A percentile compares a stretch with the other conserved stretches of the same genome.
Conservation (phyloP, 1,140 invertebrate genomes). For the Babylonia areolata region DNA sequence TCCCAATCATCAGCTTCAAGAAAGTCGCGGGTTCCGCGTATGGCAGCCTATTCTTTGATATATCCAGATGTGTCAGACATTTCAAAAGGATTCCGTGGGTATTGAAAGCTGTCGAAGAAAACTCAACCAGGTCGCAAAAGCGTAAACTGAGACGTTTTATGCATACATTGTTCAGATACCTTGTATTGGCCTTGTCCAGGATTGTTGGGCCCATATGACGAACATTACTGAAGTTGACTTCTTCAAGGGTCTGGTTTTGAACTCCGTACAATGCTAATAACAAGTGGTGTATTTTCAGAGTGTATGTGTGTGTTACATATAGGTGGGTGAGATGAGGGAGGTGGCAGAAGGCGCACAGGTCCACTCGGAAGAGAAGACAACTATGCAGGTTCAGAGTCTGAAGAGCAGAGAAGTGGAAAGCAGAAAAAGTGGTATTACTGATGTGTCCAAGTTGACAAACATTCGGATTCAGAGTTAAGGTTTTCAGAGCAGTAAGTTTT, state of each 20-base stretch:
- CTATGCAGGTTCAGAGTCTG: background rate
- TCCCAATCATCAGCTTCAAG: background rate
- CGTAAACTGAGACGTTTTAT: background rate
- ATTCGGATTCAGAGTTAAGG: background rate
- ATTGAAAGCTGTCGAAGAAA: background rate
- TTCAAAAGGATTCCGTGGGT: background rate
- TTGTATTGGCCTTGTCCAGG: background rate
- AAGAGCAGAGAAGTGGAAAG: background rate
- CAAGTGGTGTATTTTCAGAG: background rate
- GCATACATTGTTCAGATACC: background rate
- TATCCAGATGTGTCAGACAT: background rate
- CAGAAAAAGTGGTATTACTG: background rate
- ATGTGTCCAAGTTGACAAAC: background rate
- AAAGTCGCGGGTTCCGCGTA: background rate
- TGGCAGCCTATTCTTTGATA: background rate
- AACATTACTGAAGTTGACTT: background rate
- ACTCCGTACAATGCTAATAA: slow-evolving; percentile 5
- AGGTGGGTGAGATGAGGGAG: background rate
- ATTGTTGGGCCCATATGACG: background rate
- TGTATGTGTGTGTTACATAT: background rate
- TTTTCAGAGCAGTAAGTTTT: background rate
- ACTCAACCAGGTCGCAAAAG: background rate
- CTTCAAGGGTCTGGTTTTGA: background rate
- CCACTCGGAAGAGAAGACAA: background rate
- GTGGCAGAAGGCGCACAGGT: background rate